phyloP scores from a whole-genome alignment of 1,140 invertebrate species.

The Ganaspis sp. region DNA sequence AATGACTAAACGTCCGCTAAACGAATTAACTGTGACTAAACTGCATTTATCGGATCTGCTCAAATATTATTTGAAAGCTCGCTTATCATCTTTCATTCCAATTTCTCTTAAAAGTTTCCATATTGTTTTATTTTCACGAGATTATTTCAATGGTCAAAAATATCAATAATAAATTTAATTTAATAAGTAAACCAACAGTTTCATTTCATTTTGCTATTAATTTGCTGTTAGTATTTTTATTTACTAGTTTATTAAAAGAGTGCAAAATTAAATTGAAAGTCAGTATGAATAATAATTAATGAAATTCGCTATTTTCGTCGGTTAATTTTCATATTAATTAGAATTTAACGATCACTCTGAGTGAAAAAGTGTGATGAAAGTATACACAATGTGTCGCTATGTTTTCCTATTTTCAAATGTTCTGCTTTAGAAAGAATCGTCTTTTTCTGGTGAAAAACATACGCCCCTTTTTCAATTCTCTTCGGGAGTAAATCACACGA shows the following conservation, averaged over 20 bases:
- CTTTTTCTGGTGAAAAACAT: not conserved
- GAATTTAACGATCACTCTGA: no score
- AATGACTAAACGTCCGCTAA: conserved; percentile 73
- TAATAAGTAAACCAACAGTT: not conserved
- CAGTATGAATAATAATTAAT: no score
- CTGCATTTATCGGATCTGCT: conserved; percentile 62
- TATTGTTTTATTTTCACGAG: conserved; percentile 32
- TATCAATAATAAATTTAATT: conserved; percentile 24
- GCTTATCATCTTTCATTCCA: not conserved
- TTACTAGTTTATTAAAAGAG: no score
- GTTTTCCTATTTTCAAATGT: not conserved
- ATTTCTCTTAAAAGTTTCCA: not conserved
- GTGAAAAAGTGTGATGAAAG: no score
- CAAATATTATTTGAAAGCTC: conserved; percentile 41
- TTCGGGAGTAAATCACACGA: conserved; percentile 55
- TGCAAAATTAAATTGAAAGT: not conserved
- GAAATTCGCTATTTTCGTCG: no score
- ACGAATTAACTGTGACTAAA: conserved; percentile 76
- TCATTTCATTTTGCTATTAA: no score
- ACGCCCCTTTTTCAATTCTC: conserved; percentile 48
- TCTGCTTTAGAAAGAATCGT: not conserved
- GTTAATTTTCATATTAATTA: no score
- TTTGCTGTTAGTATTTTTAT: no score
- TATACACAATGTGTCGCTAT: not conserved
- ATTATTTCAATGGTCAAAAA: no score